Base-by-base conservation (phyloP, 2,888 invertebrate species). In the Amorpha juglandis region DNA sequence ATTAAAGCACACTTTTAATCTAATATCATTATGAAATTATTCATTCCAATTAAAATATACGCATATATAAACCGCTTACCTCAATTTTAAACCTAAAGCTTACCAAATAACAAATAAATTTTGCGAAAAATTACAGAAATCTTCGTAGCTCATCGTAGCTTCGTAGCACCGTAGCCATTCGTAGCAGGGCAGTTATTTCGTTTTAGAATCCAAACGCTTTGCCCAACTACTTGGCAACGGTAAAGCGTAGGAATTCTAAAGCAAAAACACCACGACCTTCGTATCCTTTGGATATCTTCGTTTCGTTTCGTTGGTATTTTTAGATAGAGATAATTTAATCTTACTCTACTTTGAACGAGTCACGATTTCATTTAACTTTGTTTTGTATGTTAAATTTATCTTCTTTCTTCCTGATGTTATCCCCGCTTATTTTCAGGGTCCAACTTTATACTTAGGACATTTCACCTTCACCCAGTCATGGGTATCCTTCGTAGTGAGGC, bases 231-330 rank as follows among this genome's bases (percentile, higher is more conserved):
- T 89, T 89, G 92, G 92, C 92, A 92, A 96, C 96, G 97, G 97
- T 97, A 97, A 97, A 97, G 97, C 97, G 97, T 97, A 97, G 97
- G 97, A 97, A 97, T 97, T 97, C 97, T 97, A 97, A 97, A 97
- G 94, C 96, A 91, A 95, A 96, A 94, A 78, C 68, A 81, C 87
- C 74, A 85, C 79, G 76, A 68, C 70, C 70, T 70, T 63, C 65
- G 53, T 63, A 45, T 70, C 65, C 67, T 65, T 73, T 71, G 47
- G 53, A 69, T 66, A 63, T 78, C 78, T 77, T 78, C 65, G 55
- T 70, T 45, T 53, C 65, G 55, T 70, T 45, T 53, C 48, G 11
- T 48, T 52, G 47, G 38, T 64, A 19, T 58, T 47, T 42, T 47
- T 47, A 53, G 3, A 47, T 33, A 53, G 14, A 45, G 16, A 45